Evolutionary conservation across 1,140 invertebrate genomes (phyloP), one percentile per base, ranked within the genome.

Genomic region (Phymastichus coffea): DNA sequence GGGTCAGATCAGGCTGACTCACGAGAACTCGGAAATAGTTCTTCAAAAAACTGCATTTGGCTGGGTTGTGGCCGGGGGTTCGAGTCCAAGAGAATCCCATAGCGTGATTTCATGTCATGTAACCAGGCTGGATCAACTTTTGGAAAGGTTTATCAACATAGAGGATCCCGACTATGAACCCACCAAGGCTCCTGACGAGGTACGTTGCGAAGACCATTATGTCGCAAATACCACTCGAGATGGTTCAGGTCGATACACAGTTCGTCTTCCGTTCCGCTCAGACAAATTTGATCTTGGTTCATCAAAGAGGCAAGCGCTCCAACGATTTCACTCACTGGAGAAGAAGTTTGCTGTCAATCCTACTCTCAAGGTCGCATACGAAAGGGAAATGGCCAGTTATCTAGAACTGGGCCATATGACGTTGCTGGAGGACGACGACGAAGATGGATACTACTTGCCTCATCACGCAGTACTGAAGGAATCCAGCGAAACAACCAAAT

Each of bases 401-500:
- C 1, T 12, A 12, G 9, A 26, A 0, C 14, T 53, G 2, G 37
- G 37, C 0, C 37, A 53, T 17, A 53, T 53, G 35, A 26, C 37
- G 3, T 1, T 12, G 3, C 14, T 26, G 2, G 12, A 40, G 12
- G 14, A 40, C 3, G 12, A 15, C 1, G 2, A 26, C 3, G 12
- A 12, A 12, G 2, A 26, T 2, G 23, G 7, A 8, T 28, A 26
- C 7, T 53, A 14, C 12, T 4, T 53, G 8, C 49, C 49, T 2
- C 23, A 53, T 28, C 49, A 53, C 19, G 10, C 37, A 0, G 49
- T 53, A 9, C 9, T 19, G 9, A 47, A 53, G 22, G 1, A 8
- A 7, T 15, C 22, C 3, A 25, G 15, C 23, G 33, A 10, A 3
- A 63, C 67, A 1, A 64, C 53, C 2, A 63, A 57, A 28, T 1